Evolutionary conservation across 2,888 invertebrate species (phyloP), one percentile per base, ranked within the genome.

Genomic region (Spisula subtruncata): DNA sequence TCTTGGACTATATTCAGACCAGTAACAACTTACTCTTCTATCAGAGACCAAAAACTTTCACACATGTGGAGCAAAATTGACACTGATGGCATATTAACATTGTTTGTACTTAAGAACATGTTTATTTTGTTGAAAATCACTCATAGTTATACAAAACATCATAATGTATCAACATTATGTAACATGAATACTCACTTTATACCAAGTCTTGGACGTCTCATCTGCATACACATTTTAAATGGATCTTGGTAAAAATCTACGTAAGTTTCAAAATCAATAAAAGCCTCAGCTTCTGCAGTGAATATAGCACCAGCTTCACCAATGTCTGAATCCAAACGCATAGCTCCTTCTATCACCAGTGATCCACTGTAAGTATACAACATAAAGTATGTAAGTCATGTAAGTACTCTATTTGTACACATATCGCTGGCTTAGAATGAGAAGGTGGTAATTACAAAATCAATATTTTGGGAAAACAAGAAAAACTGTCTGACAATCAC

Each of bases 231-330:
- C 85, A 98, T 97, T 93, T 98, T 98, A 85, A 97, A 95, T n/a
- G 98, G 97, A 87, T 97, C 97, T 32, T 97, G 97, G 84, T 98
- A 98, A 96, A 98, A 98, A 95, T 98, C 98, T 56, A 98, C 97
- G 95, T 98, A 98, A 0, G 98, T 98, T 80, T 97, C 97, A 84
- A 98, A 97, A 94, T 98, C 97, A 25, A 98, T 97, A 95, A 97
- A 98, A 0, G 98, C 98, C 75, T 94, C 98, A 56, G 98, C 97
- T 0, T 97, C 97, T 1, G 98, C 96, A 18, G 97, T 97, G 94
- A 98, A 98, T 93, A 98, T 98, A 6, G 98, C 97, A 93, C 97
- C 97, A 18, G 98, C 97, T 91, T 97, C 97, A 0, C 98, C 97
- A 92, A 98, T 98, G 20, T 97, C 97, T 0, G 98, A 97, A 81